Evolutionary conservation across 2,797 vertebrate species (phyloP), one percentile per base, ranked within the genome.

Genomic region (Enteromius mattozi): DNA sequence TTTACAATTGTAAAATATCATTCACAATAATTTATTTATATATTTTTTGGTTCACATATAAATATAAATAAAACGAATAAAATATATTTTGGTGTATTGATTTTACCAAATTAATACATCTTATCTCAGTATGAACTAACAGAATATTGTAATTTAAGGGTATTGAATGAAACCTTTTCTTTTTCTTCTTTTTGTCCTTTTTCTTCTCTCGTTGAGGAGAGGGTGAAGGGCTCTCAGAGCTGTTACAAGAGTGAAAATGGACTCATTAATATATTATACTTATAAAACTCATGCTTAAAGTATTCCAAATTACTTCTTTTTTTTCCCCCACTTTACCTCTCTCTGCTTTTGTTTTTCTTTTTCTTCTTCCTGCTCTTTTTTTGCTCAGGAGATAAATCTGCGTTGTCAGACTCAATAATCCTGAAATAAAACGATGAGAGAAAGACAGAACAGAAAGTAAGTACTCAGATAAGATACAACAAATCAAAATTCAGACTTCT

Each of bases 311-410:
- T 13, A 68, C 6, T 69, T 1, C 17, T 24, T 27, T 33, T 42
- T 12, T 42, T 40, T 1, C 40, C 37, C 24, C 54, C 21, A 19
- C 74, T 33, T 92, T 83, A 95, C 95, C 95, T 92, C 56, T 95
- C 94, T 90, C 92, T 91, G 78, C 47, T 92, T 89, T 93, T 94
- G 87, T 95, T 97, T 87, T 95, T 96, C 92, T 95, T 95, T 27
- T 71, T 86, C 76, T 96, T 97, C 94, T 97, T 98, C 16, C 96
- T 96, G 83, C 96, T 96, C 78, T 95, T 95, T 87, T 97, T 97
- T 84, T 91, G 93, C 27, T 96, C 95, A 2, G 94, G 92, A 10
- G 96, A 96, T 72, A 96, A 96, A 42, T 96, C 94, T 0, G 96
- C 96, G 19, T 94, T 92, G 0, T 95, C 96, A 0, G 96, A 96